A percentile compares a stretch with the other conserved stretches of the same genome.
These are phyloP conservation scores for Corythornis cristatus DNA, from an alignment of 2,113 vertebrate genomes.

Conservation along the genomic window DNA sequence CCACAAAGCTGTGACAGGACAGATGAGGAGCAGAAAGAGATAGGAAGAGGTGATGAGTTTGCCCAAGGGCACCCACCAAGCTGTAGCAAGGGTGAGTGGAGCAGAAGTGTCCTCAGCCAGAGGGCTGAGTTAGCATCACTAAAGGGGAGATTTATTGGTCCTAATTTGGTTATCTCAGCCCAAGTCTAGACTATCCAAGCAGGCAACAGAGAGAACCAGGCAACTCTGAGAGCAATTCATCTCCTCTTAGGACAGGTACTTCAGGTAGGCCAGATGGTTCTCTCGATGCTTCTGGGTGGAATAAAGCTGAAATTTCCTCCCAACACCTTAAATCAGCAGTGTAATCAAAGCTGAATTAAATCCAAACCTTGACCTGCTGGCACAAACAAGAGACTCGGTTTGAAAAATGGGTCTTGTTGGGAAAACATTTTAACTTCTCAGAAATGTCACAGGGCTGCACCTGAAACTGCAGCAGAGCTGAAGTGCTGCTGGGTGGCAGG, in stretches of 20 bases:
- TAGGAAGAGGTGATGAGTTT: background rate
- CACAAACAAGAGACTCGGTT: background rate
- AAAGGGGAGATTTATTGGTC: background rate
- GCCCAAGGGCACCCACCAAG: background rate
- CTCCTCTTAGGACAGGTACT: background rate
- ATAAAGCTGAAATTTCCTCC: background rate
- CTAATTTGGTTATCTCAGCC: background rate
- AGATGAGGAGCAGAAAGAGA: background rate
- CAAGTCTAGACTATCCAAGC: background rate
- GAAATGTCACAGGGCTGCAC: background rate
- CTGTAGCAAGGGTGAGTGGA: background rate
- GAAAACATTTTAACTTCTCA: background rate
- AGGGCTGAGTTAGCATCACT: background rate
- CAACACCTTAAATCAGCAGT: background rate
- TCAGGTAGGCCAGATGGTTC: conserved; percentile 16
- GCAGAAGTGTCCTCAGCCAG: background rate
- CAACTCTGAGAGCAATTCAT: background rate
- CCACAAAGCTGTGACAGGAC: too few species aligned
- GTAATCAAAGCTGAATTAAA: background rate
- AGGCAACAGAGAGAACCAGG: background rate
- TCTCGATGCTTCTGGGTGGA: background rate
- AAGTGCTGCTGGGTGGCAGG: rapidly evolving
- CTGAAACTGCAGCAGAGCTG: background rate
- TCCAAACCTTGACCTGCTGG: background rate
- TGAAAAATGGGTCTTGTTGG: background rate